Percentiles rank a stretch among this genome's conserved stretches.
These are phyloP conservation scores for Ibycter americanus DNA, from an alignment of 2,797 vertebrate species.

Conservation along the genomic window DNA sequence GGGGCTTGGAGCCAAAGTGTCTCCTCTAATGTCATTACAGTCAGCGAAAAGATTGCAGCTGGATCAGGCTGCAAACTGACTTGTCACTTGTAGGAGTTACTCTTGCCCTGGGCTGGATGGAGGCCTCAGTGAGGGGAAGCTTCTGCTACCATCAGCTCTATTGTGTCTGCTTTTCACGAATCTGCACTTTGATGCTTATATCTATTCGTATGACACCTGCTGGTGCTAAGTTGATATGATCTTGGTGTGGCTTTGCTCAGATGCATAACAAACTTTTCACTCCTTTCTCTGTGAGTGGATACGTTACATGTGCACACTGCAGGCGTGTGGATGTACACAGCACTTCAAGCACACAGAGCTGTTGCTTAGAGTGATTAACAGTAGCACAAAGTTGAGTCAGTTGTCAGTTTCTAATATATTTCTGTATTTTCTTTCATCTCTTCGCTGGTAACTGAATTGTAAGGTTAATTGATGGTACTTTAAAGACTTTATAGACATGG, in stretches of 20 bases:
- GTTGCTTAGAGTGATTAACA: not conserved
- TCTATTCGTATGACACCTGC: not conserved
- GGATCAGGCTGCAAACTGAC: not conserved
- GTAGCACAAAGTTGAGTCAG: not conserved
- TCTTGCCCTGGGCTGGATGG: not conserved
- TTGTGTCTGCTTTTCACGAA: not conserved
- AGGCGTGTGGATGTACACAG: not conserved
- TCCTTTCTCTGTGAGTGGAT: not conserved
- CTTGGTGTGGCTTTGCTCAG: not conserved
- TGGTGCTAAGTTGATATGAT: not conserved
- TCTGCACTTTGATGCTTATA: not conserved
- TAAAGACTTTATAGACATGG: not conserved
- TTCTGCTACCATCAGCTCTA: not conserved
- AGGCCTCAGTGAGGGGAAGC: not conserved
- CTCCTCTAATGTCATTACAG: not conserved
- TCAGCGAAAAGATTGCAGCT: not conserved
- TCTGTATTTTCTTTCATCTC: slow-evolving; percentile 6
- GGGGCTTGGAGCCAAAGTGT: not conserved
- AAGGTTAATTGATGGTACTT: slow-evolving; percentile 52
- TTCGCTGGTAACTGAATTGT: not conserved
- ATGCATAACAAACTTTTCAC: not conserved
- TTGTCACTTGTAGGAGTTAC: not conserved
- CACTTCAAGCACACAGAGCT: not conserved
- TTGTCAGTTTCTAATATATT: not conserved
- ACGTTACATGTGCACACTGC: not conserved